These are phyloP conservation scores for Microctonus hyperodae DNA, from an alignment of 2,888 invertebrate genomes.

Conservation along the genomic window DNA sequence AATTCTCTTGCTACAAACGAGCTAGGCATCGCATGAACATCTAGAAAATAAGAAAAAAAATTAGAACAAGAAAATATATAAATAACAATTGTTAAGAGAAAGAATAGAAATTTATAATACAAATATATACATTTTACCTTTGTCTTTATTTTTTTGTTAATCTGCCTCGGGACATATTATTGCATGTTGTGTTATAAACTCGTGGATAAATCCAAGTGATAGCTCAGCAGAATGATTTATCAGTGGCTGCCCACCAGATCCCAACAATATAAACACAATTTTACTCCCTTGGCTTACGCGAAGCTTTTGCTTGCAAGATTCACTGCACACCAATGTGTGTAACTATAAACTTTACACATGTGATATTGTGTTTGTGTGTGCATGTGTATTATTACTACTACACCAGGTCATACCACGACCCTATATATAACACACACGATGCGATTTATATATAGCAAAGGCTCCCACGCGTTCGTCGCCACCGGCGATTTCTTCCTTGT, in stretches of 20 bases:
- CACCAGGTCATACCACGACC: slow-evolving; percentile 7
- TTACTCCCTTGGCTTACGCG: slow-evolving; percentile 13
- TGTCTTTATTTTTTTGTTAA: background rate
- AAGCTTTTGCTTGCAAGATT: background rate
- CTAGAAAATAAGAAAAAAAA: background rate
- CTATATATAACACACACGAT: slow-evolving; percentile 12
- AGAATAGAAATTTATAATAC: background rate
- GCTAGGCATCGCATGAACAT: too few relatives aligned
- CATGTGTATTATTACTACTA: background rate
- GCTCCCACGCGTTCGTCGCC: slow-evolving; percentile 32
- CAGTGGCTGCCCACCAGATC: slow-evolving; percentile 26
- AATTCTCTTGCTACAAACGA: background rate
- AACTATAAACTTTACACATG: too few relatives aligned
- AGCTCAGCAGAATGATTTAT: slow-evolving; percentile 29
- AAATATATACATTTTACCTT: background rate
- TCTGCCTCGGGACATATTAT: background rate
- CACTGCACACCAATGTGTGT: background rate
- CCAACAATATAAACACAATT: background rate
- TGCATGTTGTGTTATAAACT: background rate
- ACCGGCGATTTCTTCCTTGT: slow-evolving; percentile 26
- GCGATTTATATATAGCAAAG: slow-evolving; percentile 21
- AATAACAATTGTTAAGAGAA: background rate
- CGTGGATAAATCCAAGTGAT: slow-evolving; percentile 25
- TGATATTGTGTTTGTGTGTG: too few relatives aligned
- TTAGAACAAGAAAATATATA: background rate